These are phyloP conservation scores for Trichonephila clavipes DNA, from an alignment of 1,140 invertebrate species.

Conservation along the genomic window DNA sequence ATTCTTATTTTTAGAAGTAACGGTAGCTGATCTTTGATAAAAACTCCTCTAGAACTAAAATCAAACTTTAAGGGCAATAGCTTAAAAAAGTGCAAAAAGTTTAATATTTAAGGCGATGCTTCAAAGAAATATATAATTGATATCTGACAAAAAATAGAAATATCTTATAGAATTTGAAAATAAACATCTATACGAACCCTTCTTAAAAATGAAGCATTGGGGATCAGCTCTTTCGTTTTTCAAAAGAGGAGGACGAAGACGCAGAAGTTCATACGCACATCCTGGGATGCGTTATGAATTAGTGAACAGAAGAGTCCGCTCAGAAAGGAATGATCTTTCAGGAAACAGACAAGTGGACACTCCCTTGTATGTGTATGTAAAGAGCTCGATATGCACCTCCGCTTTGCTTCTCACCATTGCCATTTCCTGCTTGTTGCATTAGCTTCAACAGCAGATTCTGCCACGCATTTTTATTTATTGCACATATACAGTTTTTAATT, in stretches of 20 bases:
- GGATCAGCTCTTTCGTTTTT: conserved; percentile 70
- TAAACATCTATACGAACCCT: background rate
- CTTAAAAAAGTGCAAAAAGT: background rate
- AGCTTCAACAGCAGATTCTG: too few relatives aligned
- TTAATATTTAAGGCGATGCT: background rate
- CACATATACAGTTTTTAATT: background rate
- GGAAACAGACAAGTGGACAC: conserved; percentile 66
- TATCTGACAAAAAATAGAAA: background rate
- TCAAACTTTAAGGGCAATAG: too few relatives aligned
- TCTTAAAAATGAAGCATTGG: conserved; percentile 71
- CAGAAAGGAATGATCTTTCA: conserved; percentile 67
- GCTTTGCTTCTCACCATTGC: background rate
- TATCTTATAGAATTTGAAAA: background rate
- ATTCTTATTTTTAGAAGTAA: too few relatives aligned
- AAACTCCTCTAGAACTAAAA: too few relatives aligned
- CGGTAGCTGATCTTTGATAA: too few relatives aligned
- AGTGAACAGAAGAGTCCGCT: conserved; percentile 66
- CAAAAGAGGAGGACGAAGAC: conserved; percentile 52
- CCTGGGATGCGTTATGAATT: conserved; percentile 68
- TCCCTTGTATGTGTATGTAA: conserved; percentile 60
- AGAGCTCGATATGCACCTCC: background rate
- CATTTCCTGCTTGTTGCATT: too few relatives aligned
- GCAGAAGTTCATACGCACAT: conserved; percentile 52
- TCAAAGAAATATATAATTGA: background rate
- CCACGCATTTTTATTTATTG: background rate